Percentiles rank a stretch among this genome's conserved stretches.
These are phyloP conservation scores for Aramus guarauna DNA, from an alignment of 2,113 vertebrate species.

Conservation along the genomic window DNA sequence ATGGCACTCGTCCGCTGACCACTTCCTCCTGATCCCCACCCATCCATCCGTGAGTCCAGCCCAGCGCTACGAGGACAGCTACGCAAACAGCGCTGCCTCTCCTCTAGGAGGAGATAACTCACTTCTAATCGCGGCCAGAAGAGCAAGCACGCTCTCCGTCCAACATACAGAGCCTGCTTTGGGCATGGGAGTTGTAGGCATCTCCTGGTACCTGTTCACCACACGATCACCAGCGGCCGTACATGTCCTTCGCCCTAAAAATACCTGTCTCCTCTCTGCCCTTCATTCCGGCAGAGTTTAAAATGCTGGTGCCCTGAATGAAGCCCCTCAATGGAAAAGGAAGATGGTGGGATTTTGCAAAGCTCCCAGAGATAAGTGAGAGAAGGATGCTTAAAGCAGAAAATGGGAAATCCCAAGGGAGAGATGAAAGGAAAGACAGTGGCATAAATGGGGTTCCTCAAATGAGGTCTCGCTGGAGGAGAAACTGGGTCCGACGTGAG, in stretches of 20 bases:
- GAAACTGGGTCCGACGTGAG: not conserved
- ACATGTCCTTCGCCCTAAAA: not conserved
- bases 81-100: not conserved
- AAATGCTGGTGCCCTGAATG: not conserved
- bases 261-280: not conserved
- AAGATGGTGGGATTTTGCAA: not conserved
- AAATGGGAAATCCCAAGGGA: not conserved
- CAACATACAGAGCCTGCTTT: not conserved
- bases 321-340: not conserved
- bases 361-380: not conserved
- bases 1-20: rapidly evolving
- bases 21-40: not conserved
- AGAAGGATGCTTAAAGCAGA: not conserved
- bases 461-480: not conserved
- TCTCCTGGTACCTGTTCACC: not conserved
- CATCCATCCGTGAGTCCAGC: not conserved
- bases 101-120: not conserved
- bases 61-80: not conserved
- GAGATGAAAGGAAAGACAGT: not conserved
- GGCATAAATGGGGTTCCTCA: not conserved
- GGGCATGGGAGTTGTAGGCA: not conserved
- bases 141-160: not conserved
- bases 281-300: not conserved
- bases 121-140: not conserved
- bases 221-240: not conserved